phyloP scores from a whole-genome alignment of 1,140 invertebrate species.

The Papilio xuthus region DNA sequence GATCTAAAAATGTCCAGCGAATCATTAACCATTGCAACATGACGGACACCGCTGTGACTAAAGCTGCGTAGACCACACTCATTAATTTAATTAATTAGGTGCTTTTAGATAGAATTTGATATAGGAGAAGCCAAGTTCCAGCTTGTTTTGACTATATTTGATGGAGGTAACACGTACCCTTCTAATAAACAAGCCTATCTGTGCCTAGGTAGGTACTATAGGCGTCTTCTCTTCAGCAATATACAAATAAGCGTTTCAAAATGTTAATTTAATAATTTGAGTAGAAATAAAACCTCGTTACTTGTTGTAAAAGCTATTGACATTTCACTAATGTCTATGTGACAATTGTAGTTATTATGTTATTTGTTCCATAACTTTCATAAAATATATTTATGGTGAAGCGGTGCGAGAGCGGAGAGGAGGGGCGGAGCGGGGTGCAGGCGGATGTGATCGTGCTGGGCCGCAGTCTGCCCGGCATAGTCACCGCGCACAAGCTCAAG shows the following conservation, averaged over 20 bases:
- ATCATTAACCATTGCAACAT: background rate
- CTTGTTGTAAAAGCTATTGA: background rate
- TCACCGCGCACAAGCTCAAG: conserved; percentile 71
- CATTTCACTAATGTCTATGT: background rate
- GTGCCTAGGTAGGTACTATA: too few species aligned
- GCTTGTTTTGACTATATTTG: background rate
- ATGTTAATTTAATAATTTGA: background rate
- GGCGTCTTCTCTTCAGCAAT: too few species aligned
- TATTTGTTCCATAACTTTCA: background rate
- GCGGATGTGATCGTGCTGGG: conserved; percentile 74
- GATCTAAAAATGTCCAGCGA: conserved; percentile 24
- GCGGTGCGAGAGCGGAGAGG: conserved; percentile 8
- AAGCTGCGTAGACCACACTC: background rate
- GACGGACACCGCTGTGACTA: background rate
- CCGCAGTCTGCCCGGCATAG: conserved; percentile 73
- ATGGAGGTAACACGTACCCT: too few species aligned
- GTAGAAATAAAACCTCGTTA: background rate
- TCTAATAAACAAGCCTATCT: too few species aligned
- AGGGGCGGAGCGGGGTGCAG: conserved; percentile 45
- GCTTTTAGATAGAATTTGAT: background rate
- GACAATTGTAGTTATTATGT: background rate
- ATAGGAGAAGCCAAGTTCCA: background rate
- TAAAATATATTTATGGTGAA: conserved; percentile 31
- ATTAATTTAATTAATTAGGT: background rate
- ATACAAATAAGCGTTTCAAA: background rate